Conservation (phyloP, 2,113 vertebrate genomes). For the Aix galericulata region DNA sequence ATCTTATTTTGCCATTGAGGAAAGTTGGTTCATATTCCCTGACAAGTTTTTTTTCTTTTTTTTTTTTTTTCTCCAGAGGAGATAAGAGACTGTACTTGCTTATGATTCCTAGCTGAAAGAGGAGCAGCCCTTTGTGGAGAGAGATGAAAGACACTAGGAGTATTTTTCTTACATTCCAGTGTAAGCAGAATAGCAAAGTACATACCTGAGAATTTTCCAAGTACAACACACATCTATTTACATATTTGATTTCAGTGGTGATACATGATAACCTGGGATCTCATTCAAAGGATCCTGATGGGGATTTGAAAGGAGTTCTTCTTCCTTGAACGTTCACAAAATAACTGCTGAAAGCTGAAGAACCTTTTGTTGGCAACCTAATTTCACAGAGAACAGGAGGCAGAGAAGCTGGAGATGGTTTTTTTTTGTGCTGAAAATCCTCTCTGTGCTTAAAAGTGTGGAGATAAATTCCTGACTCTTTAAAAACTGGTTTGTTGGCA, state of each 20-base stretch:
- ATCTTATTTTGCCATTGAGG: not conserved
- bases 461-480: slow-evolving; percentile 7
- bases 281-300: slow-evolving; percentile 68
- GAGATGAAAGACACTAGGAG: slow-evolving; percentile 70
- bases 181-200: slow-evolving; percentile 71
- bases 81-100: slow-evolving; percentile 3
- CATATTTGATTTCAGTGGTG: slow-evolving; percentile 73
- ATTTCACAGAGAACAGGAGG: not conserved
- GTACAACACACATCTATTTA: slow-evolving; percentile 73
- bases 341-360: slow-evolving; percentile 55
- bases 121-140: slow-evolving; percentile 55
- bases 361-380: slow-evolving; percentile 51
- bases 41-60: not conserved
- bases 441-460: not conserved
- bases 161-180: slow-evolving; percentile 71
- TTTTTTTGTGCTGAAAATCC: slow-evolving; percentile 36
- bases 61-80: not conserved
- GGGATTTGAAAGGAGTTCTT: slow-evolving; percentile 63
- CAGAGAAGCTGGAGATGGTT: not conserved
- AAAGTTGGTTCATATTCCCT: not conserved
- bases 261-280: slow-evolving; percentile 73
- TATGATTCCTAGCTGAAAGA: slow-evolving; percentile 65
- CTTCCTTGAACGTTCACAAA: slow-evolving; percentile 59
- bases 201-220: slow-evolving; percentile 75
- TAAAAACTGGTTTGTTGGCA: not conserved